Evolutionary conservation across 2,797 vertebrate species (phyloP).

Genomic region (Trachops cirrhosus): DNA sequence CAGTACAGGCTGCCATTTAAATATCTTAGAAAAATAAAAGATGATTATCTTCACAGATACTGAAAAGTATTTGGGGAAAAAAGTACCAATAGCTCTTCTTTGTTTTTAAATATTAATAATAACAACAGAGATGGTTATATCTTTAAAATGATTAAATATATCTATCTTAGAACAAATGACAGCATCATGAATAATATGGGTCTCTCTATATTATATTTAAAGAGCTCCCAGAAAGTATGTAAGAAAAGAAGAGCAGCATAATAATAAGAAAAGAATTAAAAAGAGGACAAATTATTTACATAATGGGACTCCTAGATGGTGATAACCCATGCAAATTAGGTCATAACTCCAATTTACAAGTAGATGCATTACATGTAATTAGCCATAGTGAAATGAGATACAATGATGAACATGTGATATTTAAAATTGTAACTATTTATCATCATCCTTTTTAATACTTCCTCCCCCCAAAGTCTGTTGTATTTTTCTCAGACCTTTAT

Average conservation of each 20-base stretch:
- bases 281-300: background rate
- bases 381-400: background rate
- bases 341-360: background rate
- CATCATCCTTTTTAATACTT: background rate
- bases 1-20: background rate
- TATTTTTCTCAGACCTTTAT: background rate
- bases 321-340: background rate
- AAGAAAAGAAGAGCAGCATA: background rate
- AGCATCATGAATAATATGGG: background rate
- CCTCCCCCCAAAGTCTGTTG: fast-evolving
- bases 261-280: background rate
- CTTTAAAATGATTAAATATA: background rate
- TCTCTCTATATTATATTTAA: background rate
- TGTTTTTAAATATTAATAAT: background rate
- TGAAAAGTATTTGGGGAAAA: background rate
- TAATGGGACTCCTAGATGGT: background rate
- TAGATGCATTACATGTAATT: background rate
- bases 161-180: background rate
- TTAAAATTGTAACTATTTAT: background rate
- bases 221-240: background rate
- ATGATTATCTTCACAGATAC: background rate
- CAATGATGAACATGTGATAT: background rate
- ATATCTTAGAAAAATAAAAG: background rate
- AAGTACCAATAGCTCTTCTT: background rate
- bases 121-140: background rate